These are phyloP conservation scores for Epinotia ramella DNA, from an alignment of 2,888 invertebrate species.

Conservation along the genomic window DNA sequence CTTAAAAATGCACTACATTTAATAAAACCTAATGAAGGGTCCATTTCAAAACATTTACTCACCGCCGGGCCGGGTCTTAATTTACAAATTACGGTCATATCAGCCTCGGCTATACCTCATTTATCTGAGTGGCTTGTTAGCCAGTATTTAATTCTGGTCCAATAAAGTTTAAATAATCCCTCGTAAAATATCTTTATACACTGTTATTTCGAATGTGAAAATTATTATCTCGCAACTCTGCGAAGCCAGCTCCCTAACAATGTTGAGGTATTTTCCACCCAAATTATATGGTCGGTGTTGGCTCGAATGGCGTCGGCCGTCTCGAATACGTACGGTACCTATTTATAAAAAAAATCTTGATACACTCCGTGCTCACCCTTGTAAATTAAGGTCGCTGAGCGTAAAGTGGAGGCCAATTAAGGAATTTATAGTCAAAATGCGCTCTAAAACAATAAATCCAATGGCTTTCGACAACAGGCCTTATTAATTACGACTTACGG, in stretches of 20 bases:
- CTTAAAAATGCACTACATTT: constrained; percentile 60
- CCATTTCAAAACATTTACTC: constrained; percentile 73
- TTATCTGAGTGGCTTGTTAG: constrained; percentile 58
- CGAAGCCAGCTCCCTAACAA: constrained; percentile 70
- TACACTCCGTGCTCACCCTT: constrained; percentile 76
- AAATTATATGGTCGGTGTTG: constrained; percentile 69
- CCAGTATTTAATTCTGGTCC: constrained; percentile 54
- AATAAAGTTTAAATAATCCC: constrained; percentile 67
- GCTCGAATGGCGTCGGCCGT: constrained; percentile 47
- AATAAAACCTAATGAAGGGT: constrained; percentile 72
- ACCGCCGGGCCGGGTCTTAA: constrained; percentile 62
- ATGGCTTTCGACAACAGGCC: constrained; percentile 72
- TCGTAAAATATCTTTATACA: constrained; percentile 59
- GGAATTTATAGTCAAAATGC: constrained; percentile 79
- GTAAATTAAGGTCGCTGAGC: constrained; percentile 79
- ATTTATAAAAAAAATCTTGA: constrained; percentile 65
- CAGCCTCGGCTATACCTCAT: constrained; percentile 59
- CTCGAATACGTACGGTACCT: constrained; percentile 41
- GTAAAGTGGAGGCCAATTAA: constrained; percentile 81
- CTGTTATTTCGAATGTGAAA: constrained; percentile 78
- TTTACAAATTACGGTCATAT: constrained; percentile 76
- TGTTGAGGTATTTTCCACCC: constrained; percentile 62
- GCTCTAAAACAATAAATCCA: constrained; percentile 83
- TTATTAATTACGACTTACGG: constrained; percentile 76
- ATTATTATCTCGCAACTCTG: constrained; percentile 69